A percentile compares a stretch with the other conserved stretches of the same genome.
These are phyloP conservation scores for Bucorvus abyssinicus DNA, from an alignment of 2,797 vertebrate species.

Conservation along the genomic window DNA sequence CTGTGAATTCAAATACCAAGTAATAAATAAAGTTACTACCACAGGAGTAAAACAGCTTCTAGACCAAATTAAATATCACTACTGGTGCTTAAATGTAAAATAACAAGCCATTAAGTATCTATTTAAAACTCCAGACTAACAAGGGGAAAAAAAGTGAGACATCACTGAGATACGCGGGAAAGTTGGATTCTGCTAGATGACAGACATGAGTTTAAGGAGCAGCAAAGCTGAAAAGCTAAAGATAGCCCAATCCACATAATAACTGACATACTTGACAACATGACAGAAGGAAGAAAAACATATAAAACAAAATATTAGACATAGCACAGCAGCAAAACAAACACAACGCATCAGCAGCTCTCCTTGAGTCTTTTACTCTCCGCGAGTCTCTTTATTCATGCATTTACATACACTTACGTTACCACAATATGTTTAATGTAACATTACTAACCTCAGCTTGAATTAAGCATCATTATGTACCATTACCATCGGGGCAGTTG, in stretches of 20 bases:
- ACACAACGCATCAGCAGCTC: neutral
- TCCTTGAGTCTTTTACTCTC: neutral
- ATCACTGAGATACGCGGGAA: neutral
- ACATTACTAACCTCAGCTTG: neutral
- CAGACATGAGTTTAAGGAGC: neutral
- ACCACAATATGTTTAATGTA: neutral
- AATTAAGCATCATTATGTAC: neutral
- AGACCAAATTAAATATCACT: neutral
- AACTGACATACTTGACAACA: neutral
- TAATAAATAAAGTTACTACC: neutral
- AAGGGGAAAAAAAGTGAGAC: neutral
- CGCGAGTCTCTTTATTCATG: neutral
- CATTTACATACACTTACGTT: neutral
- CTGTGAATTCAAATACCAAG: neutral
- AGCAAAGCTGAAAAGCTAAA: constrained; percentile 5
- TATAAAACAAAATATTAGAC: neutral
- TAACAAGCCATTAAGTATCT: neutral
- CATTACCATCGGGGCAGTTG: neutral
- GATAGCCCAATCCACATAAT: neutral
- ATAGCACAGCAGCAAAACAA: neutral
- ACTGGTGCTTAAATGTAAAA: neutral
- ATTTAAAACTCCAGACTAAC: neutral
- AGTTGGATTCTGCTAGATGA: neutral
- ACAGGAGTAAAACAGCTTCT: neutral
- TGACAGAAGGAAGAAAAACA: neutral